Base-by-base conservation (phyloP, 1,140 invertebrate species). In the Ectropis grisescens region DNA sequence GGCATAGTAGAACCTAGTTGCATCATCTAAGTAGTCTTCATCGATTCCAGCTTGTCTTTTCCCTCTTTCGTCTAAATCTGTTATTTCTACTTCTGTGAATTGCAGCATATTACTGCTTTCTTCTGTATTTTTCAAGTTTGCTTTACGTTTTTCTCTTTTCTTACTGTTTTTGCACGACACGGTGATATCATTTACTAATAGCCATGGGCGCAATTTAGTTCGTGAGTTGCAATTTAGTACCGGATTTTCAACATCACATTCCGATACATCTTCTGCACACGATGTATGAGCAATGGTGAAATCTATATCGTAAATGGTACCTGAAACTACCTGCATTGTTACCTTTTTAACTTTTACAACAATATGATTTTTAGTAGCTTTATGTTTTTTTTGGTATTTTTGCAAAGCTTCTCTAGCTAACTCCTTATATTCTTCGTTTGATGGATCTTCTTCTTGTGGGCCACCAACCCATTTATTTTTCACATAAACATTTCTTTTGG, bases 1-100 rank as follows among this genome's bases (percentile, higher is more conserved):
- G 5, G 64, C 66, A 38, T 70, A 74, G 11, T 69, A 65, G 35
- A 55, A 61, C 14, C 41, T 62, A n/a, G 49, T 43, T 28, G 71
- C 67, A 26, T 71, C 65, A 29, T 71, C 70, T 13, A 68, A 33
- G 28, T 61, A 39, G 38, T 74, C 58, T n/a, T 65, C 62, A n/a
- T n/a, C n/a, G n/a, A n/a, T n/a, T 25, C 8, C 13, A 27, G 22
- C 22, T 46, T 59, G 40, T 35, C 61, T 45, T 39, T 56, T 64
- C 9, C 23, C 30, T 37, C 53, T 37, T n/a, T n/a, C n/a, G n/a
- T n/a, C n/a, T n/a, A n/a, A n/a, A n/a, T n/a, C n/a, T n/a, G n/a
- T 12, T n/a, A n/a, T n/a, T n/a, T n/a, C n/a, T n/a, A n/a, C n/a
- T n/a, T n/a, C n/a, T n/a, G n/a, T n/a, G n/a, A n/a, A n/a, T n/a